Base-by-base conservation (phyloP, 2,797 vertebrate species). In the Ptychadena robeensis region DNA sequence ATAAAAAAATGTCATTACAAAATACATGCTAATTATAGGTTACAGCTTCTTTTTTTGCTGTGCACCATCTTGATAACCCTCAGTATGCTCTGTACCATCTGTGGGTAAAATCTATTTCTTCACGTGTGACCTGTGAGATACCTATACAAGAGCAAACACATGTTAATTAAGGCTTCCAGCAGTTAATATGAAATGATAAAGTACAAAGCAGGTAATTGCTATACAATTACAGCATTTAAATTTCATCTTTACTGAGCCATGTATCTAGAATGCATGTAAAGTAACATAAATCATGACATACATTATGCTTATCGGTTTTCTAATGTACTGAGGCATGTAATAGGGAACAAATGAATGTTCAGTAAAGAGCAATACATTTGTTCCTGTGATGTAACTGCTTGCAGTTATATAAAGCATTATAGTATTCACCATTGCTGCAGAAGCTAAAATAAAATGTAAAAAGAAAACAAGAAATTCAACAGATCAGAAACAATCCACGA, bases 271-370 rank as follows among this genome's bases (percentile, higher is more conserved):
- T 57, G 65, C 48, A 59, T 35, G 11, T 38, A 37, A 18, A 30
- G n/a, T 53, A 32, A 53, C n/a, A 59, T 69, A 79, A 79, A 69
- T 79, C 44, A 69, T 27, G 11, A 38, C 67, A 69, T 69, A 69
- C 67, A 57, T 79, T 59, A 79, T 57, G 40, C 65, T 57, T 69
- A 79, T 68, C 40, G 53, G 65, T 37, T 79, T 79, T 69, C n/a
- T 79, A 79, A 79, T 69, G 40, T 68, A 68, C 44, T 68, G 30
- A 69, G 44, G 44, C 65, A 69, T 79, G 44, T 53, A 68, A 69
- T 57, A 59, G 40, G 32, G 30, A 59, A 79, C 76, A 79, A 34
- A 79, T 68, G 40, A 66, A 79, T 79, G 44, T 53, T 67, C 27
- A 68, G 64, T 14, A 14, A n/a, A 79, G 30, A 65, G 40, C 31